phyloP scores from a whole-genome alignment of 2,113 vertebrate species.

The Okapia johnstoni region DNA sequence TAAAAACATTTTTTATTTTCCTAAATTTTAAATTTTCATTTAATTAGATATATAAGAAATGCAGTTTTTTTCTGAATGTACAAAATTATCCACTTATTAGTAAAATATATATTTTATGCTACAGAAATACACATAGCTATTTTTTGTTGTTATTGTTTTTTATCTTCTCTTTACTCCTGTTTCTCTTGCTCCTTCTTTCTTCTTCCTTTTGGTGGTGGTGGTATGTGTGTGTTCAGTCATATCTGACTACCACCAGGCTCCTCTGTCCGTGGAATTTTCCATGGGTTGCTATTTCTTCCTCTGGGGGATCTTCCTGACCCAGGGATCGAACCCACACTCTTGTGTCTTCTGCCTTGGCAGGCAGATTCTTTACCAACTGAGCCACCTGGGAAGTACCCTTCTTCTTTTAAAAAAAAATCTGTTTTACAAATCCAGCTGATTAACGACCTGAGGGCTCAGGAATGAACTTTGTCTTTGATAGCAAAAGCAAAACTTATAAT shows the following conservation, averaged over 20 bases:
- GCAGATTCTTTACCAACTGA: not conserved
- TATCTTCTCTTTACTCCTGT: not conserved
- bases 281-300: not conserved
- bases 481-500: not conserved
- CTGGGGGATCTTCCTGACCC: not conserved
- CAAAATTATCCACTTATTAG: not conserved
- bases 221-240: not conserved
- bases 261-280: not conserved
- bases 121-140: not conserved
- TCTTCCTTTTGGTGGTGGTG: not conserved
- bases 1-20: not conserved
- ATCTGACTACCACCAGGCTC: not conserved
- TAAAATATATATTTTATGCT: not conserved
- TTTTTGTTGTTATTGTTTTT: not conserved
- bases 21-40: not conserved
- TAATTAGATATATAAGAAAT: not conserved
- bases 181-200: not conserved
- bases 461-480: not conserved
- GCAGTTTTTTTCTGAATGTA: not conserved
- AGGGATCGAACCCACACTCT: not conserved
- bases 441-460: not conserved
- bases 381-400: not conserved
- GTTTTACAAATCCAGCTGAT: not conserved
- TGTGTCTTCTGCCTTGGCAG: not conserved
- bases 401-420: not conserved